These are phyloP conservation scores for Trichogramma dendrolimi DNA, from an alignment of 2,888 invertebrate species.

Conservation along the genomic window DNA sequence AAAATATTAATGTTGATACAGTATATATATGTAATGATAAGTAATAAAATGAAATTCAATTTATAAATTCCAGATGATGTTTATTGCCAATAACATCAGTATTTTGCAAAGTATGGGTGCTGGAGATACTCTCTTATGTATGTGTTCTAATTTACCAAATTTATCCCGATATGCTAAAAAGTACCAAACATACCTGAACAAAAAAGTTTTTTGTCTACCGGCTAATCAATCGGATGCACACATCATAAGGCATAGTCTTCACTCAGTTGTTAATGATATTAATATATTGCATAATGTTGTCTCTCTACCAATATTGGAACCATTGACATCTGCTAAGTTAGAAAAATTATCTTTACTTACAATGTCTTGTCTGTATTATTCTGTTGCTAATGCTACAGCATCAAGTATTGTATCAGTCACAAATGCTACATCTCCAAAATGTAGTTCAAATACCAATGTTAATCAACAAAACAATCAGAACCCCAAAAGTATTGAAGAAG, in stretches of 20 bases:
- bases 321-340: slow-evolving; percentile 78
- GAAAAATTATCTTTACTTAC: slow-evolving; percentile 77
- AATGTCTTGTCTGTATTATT: slow-evolving; percentile 78
- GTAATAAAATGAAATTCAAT: slow-evolving; percentile 10
- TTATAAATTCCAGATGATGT: slow-evolving; percentile 63
- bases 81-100: slow-evolving; percentile 73
- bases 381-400: slow-evolving; percentile 67
- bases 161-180: slow-evolving; percentile 61
- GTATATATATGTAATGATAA: not conserved
- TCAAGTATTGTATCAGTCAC: slow-evolving; percentile 60
- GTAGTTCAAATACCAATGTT: slow-evolving; percentile 47
- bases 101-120: slow-evolving; percentile 78
- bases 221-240: slow-evolving; percentile 70
- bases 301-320: slow-evolving; percentile 82
- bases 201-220: slow-evolving; percentile 65
- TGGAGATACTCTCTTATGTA: slow-evolving; percentile 74
- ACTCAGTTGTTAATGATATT: slow-evolving; percentile 78
- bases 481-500: slow-evolving; percentile 62
- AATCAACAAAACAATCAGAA: slow-evolving; percentile 40
- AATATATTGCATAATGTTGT: slow-evolving; percentile 77
- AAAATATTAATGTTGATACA: slow-evolving; percentile 4
- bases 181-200: slow-evolving; percentile 63
- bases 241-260: slow-evolving; percentile 70
- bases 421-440: slow-evolving; percentile 60
- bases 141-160: slow-evolving; percentile 74